Evolutionary conservation across 2,113 vertebrate species (phyloP).

Genomic region (Ciconia stormi): DNA sequence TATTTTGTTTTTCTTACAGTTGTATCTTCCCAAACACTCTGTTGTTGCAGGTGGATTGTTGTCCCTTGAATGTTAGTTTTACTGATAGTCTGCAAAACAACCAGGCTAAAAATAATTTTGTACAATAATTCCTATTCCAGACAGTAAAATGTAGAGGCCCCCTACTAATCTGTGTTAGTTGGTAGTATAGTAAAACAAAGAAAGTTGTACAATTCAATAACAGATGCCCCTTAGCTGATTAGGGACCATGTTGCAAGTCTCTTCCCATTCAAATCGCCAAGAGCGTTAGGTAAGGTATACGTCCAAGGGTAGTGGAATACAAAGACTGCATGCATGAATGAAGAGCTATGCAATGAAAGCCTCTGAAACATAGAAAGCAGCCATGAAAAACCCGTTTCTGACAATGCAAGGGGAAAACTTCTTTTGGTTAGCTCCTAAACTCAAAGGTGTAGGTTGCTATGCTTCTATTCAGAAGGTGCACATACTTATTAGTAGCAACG

Average conservation of each 20-base stretch:
- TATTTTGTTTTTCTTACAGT: background rate
- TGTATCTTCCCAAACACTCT: background rate
- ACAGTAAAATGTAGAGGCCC: background rate
- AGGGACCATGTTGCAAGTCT: background rate
- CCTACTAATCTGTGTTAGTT: background rate
- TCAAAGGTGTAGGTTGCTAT: background rate
- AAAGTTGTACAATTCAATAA: background rate
- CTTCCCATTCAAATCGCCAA: background rate
- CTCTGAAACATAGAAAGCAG: background rate
- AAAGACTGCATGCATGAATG: background rate
- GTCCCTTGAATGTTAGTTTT: background rate
- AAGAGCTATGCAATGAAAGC: background rate
- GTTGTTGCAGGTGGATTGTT: background rate
- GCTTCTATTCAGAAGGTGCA: background rate
- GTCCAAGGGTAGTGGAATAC: background rate
- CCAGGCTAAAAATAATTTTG: background rate
- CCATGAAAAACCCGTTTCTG: background rate
- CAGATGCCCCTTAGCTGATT: background rate
- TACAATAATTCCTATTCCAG: background rate
- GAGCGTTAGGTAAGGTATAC: background rate
- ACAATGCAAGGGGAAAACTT: background rate
- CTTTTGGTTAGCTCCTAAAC: background rate
- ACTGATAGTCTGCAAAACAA: background rate
- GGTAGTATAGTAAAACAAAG: background rate
- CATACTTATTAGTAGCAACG: background rate